Evolutionary conservation across 2,888 invertebrate species (phyloP), one percentile per base, ranked within the genome.

Genomic region (Eurytoma californica): DNA sequence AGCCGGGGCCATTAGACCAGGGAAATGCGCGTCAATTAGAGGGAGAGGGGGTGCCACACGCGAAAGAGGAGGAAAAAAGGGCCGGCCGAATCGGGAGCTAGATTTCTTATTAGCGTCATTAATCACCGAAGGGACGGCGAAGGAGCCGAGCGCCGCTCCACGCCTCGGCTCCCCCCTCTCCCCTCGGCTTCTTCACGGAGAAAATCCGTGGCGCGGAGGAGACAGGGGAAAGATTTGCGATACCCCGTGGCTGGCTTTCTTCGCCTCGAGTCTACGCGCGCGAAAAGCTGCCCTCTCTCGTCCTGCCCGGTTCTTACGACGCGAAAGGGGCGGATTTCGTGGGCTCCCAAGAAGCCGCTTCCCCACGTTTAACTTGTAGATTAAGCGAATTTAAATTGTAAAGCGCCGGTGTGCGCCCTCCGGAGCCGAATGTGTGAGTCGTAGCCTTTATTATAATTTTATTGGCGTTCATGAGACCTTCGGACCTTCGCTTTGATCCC

Each of bases 31-130:
- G 82, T 83, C 83, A 82, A 82, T 82, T 80, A 82, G 77, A 58
- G 75, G 63, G 18, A 16, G 75, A 58, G 72, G 63, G 18, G 14
- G 53, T 28, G 67, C 66, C 3, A 51, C 39, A 39, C 9, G 39
- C 39, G 39, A 39, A 39, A 39, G 39, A 39, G 39, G 39, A 51
- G 51, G 28, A 28, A 39, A 39, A 28, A n/a, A 51, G 39, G 47
- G 47, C 63, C n/a, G 0, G 39, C 39, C 3, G 63, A 63, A 30
- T 9, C 39, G 39, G 39, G 77, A 77, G 72, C 72, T 63, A 78
- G 73, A 84, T 84, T 80, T 82, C 85, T 86, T 87, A 86, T 86
- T 86, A 86, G 86, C 84, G 83, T 84, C 84, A 87, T 86, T 87
- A 87, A 87, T 87, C 86, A 86, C 84, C 72, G 28, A 16, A 16